phyloP scores from a whole-genome alignment of 2,113 vertebrate genomes.

The Myotis brandtii region DNA sequence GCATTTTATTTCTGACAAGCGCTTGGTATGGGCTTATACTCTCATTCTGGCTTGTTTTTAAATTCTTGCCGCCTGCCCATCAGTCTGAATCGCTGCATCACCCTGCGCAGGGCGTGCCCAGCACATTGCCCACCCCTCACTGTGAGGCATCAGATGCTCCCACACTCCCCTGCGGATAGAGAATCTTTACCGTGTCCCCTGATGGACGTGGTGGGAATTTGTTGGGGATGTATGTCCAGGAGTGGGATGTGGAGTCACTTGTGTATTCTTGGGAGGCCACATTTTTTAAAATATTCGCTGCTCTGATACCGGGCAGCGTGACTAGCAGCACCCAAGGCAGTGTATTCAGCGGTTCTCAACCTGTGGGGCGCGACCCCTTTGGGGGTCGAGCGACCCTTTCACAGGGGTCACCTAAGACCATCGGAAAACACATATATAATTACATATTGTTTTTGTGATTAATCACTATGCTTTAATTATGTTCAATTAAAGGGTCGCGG shows the following conservation, averaged over 20 bases:
- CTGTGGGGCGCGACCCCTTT: no score
- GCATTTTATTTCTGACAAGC: not conserved
- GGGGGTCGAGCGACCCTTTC: no score
- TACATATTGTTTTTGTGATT: no score
- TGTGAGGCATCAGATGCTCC: accelerated
- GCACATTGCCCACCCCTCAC: accelerated
- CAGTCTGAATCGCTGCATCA: accelerated
- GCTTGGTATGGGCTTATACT: accelerated
- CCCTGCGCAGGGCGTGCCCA: accelerated
- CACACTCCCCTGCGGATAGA: not conserved
- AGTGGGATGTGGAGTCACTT: not conserved
- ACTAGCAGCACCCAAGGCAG: not conserved
- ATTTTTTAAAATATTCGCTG: not conserved
- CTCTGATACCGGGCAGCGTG: accelerated
- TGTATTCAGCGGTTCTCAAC: no score
- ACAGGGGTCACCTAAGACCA: no score
- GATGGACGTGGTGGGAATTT: accelerated
- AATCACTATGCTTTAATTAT: no score
- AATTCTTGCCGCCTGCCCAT: accelerated
- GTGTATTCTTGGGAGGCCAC: not conserved
- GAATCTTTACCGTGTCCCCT: accelerated
- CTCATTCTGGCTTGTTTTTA: not conserved
- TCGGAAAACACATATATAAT: no score
- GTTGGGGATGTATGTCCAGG: not conserved
- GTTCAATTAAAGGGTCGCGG: no score